phyloP scores from a whole-genome alignment of 2,113 vertebrate species.

The Melanerpes formicivorus region DNA sequence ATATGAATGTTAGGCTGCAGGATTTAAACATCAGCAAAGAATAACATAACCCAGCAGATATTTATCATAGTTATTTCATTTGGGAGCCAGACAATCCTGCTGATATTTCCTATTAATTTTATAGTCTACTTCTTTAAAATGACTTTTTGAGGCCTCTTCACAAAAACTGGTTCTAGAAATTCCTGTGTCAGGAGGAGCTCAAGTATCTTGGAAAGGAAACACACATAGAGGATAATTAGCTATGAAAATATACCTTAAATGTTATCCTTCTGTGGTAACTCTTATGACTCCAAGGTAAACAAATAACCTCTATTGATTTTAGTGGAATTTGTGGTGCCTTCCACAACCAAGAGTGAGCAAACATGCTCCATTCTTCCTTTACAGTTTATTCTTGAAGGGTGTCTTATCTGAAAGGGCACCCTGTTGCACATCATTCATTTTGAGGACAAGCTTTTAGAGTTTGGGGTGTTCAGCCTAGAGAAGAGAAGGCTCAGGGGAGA shows the following conservation, averaged over 20 bases:
- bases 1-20: neutral
- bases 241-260: neutral
- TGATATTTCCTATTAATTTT: neutral
- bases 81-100: neutral
- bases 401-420: neutral
- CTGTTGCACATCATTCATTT: neutral
- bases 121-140: neutral
- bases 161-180: neutral
- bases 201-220: neutral
- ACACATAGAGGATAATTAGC: neutral
- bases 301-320: neutral
- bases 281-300: neutral
- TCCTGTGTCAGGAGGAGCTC: neutral
- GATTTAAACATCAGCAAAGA: constrained; percentile 13
- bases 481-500: no score
- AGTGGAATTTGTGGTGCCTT: neutral
- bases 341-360: neutral
- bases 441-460: no score
- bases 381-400: neutral
- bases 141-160: neutral
- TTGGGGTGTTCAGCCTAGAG: no score
- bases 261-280: neutral
- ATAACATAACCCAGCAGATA: neutral
- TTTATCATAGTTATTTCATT: neutral
- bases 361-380: neutral